Base-by-base conservation (phyloP, 2,888 invertebrate genomes). In the Lapara coniferarum region DNA sequence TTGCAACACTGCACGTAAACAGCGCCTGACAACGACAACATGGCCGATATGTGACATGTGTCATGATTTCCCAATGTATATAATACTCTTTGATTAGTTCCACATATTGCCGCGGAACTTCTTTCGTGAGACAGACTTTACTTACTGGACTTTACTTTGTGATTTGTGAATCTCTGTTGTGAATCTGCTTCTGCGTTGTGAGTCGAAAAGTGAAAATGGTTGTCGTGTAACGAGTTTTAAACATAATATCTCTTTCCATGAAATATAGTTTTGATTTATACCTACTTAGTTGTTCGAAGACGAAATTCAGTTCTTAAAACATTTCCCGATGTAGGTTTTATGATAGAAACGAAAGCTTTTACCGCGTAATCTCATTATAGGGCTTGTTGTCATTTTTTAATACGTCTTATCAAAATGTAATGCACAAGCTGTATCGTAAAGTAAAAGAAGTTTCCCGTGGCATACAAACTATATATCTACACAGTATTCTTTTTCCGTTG, bases 141-240 rank as follows among this genome's bases (percentile, higher is more conserved):
- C n/a, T n/a, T n/a, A n/a, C n/a, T n/a, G n/a, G n/a, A n/a, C n/a
- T n/a, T n/a, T n/a, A n/a, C n/a, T n/a, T n/a, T n/a, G n/a, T n/a
- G 25, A 25, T 51, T 14, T 51, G 14, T 51, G 14, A 51, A 51
- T 56, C 25, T 25, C 1, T 2, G 1, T 25, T 30, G 19, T 56
- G 13, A 4, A 6, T 56, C 5, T n/a, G n/a, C n/a, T n/a, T n/a
- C 25, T 25, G 25, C 25, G 1, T 25, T 30, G 19, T 56, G 13
- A 4, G 13, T 56, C 5, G 56, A 56, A 56, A 25, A 56, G 13
- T 12, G 25, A 25, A 25, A 56, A 56, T 56, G 56, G 56, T 56
- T 56, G 56, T 56, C 56, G 25, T 56, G 56, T n/a, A n/a, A n/a
- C n/a, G n/a, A n/a, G n/a, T 56, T 56, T 56, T 56, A 30, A 56